Base-by-base conservation (phyloP, 2,797 vertebrate species). In the Apogon hyalosoma region DNA sequence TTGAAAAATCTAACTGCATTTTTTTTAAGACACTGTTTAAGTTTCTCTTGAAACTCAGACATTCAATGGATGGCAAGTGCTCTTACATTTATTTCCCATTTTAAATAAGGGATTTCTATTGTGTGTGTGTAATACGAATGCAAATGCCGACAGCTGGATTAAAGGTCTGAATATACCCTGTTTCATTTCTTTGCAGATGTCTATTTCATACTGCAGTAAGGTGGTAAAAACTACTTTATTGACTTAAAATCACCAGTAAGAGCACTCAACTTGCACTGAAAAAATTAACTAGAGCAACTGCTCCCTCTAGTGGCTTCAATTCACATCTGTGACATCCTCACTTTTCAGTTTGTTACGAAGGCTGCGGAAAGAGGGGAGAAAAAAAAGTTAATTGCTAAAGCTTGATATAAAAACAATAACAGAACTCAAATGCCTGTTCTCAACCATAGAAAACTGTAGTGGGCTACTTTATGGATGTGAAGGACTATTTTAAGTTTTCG, bases 141-240 rank as follows among this genome's bases (percentile, higher is more conserved):
- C 91, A 89, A 82, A 89, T 88, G 90, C 87, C 88, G 92, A 92
- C 83, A 84, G 83, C 86, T 92, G 90, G 90, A 94, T 92, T 92
- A 92, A 94, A 94, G 86, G 69, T 61, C 71, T 87, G 42, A 83
- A 83, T 64, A 75, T 56, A 62, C 10, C 56, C 49, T 21, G 63
- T 73, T 50, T 85, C 48, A 42, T 73, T 76, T 81, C 21, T 81
- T 73, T 79, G 3, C 11, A 41, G 51, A 55, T 64, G 16, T 51
- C 42, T 60, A 3, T 18, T 1, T 52, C 2, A 53, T 18, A 66
- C 41, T 60, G 31, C 13, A 49, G 21, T 11, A 33, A 48, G 11
- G 8, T 41, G 0, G 40, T 57, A 49, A 61, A 43, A 52, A 39
- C 24, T 4, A 15, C 50, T 84, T 88, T 87, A 82, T 87, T 79